These are phyloP conservation scores for Recurvirostra avosetta DNA, from an alignment of 2,113 vertebrate species.

Conservation along the genomic window DNA sequence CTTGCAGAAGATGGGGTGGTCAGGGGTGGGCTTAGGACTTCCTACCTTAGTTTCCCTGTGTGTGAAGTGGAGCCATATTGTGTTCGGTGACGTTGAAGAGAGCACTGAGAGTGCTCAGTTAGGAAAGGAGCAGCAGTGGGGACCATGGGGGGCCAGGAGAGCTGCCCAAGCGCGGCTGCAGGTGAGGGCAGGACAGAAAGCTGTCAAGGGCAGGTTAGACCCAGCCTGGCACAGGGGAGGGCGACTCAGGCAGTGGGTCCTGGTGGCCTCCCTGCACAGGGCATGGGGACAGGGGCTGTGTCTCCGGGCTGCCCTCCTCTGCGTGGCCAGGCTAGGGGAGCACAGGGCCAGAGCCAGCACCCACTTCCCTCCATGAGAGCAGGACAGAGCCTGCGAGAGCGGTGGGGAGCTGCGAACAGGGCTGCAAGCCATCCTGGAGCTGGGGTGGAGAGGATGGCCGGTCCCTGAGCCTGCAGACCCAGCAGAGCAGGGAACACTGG, in stretches of 20 bases:
- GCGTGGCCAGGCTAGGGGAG: fast-evolving
- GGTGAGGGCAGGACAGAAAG: not conserved
- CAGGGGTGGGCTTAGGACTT: fast-evolving
- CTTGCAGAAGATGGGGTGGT: fast-evolving
- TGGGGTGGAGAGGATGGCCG: fast-evolving
- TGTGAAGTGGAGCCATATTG: fast-evolving
- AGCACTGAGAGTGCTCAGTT: not conserved
- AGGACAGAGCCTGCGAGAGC: fast-evolving
- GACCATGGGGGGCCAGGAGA: fast-evolving
- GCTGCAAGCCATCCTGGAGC: not conserved
- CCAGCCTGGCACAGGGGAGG: not conserved
- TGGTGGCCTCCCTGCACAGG: not conserved
- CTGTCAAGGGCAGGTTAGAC: not conserved
- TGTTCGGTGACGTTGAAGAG: not conserved
- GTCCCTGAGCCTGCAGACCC: not conserved
- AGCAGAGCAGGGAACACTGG: fast-evolving
- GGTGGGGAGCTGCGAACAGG: fast-evolving
- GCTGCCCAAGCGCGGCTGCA: not conserved
- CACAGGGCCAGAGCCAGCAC: not conserved
- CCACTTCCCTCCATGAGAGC: not conserved
- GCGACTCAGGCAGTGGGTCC: not conserved
- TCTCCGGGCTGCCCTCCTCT: not conserved
- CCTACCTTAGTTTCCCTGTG: not conserved
- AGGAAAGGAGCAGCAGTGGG: not conserved
- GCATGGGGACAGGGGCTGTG: not conserved